phyloP scores from a whole-genome alignment of 92 coral and sea anemone species.

The Blastomussa wellsi region DNA sequence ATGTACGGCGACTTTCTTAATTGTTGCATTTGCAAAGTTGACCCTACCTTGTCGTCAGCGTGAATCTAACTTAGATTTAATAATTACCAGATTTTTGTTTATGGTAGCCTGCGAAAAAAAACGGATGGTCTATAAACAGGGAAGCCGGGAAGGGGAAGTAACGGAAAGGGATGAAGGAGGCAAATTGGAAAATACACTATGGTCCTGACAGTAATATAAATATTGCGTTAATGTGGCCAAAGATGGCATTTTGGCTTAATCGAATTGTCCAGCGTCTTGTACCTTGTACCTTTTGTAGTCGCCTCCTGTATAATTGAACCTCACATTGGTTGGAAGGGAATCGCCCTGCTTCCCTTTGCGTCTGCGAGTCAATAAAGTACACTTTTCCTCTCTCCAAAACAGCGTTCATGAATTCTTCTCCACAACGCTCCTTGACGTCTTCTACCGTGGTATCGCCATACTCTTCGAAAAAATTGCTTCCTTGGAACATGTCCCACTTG shows the following conservation, averaged over 20 bases:
- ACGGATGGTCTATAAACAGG: too few species aligned
- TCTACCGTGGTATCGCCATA: slow-evolving; percentile 10
- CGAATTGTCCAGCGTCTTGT: background rate
- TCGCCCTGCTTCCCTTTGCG: slow-evolving; percentile 6
- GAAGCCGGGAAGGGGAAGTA: too few species aligned
- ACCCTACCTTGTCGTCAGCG: too few species aligned
- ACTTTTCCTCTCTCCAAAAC: slow-evolving; percentile 27
- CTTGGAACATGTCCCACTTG: slow-evolving; percentile 35
- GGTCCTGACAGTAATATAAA: background rate
- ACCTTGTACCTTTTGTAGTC: background rate
- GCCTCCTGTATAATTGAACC: background rate
- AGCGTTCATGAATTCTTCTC: slow-evolving; percentile 29
- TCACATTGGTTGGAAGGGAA: background rate
- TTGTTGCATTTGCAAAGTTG: too few species aligned
- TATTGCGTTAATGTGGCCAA: background rate
- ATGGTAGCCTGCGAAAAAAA: too few species aligned
- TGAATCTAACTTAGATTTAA: too few species aligned
- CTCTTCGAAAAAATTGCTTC: slow-evolving; percentile 15
- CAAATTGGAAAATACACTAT: background rate
- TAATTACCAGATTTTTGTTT: too few species aligned
- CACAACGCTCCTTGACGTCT: slow-evolving; percentile 10
- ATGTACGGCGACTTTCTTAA: too few species aligned
- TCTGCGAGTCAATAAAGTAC: slow-evolving; percentile 28
- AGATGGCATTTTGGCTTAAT: background rate
- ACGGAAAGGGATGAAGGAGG: background rate